phyloP scores from a whole-genome alignment of 2,113 vertebrate genomes.

The Ammodytes marinus region DNA sequence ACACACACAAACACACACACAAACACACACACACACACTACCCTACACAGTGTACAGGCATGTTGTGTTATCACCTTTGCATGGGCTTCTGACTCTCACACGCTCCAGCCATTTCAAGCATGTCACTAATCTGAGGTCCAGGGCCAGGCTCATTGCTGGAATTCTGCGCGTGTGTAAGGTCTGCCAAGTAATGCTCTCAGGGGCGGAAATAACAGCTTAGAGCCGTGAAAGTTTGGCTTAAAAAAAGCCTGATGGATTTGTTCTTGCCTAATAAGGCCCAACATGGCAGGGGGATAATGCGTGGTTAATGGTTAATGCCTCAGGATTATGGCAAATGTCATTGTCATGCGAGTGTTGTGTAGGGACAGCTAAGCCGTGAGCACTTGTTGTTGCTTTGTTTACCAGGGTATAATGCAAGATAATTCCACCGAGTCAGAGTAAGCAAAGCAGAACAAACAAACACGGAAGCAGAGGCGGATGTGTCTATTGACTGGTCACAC shows the following conservation, averaged over 20 bases:
- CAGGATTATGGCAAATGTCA: slow-evolving; percentile 48
- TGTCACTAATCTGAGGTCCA: slow-evolving; percentile 31
- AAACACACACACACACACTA: neutral
- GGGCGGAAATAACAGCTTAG: slow-evolving; percentile 49
- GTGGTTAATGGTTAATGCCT: slow-evolving; percentile 47
- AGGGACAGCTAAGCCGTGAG: neutral
- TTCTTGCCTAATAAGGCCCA: slow-evolving; percentile 44
- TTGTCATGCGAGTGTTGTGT: slow-evolving; percentile 12
- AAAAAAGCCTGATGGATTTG: slow-evolving; percentile 51
- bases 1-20: slow-evolving; percentile 21
- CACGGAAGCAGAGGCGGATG: neutral
- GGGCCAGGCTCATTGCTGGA: slow-evolving; percentile 19
- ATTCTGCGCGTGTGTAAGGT: slow-evolving; percentile 12
- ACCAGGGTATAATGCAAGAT: neutral
- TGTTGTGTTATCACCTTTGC: slow-evolving; percentile 6
- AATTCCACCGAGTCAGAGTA: neutral
- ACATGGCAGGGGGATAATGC: slow-evolving; percentile 52
- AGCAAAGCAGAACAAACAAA: neutral
- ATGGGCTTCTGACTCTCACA: slow-evolving; percentile 27
- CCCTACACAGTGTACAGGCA: neutral
- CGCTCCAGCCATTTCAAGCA: slow-evolving; percentile 44
- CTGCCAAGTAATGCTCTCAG: slow-evolving; percentile 35
- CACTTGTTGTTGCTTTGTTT: slow-evolving; percentile 39
- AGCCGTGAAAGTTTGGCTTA: slow-evolving; percentile 43
- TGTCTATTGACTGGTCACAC: neutral